Evolutionary conservation across 2,888 invertebrate genomes (phyloP), one percentile per base, ranked within the genome.

Genomic region (Neoascia interrupta): DNA sequence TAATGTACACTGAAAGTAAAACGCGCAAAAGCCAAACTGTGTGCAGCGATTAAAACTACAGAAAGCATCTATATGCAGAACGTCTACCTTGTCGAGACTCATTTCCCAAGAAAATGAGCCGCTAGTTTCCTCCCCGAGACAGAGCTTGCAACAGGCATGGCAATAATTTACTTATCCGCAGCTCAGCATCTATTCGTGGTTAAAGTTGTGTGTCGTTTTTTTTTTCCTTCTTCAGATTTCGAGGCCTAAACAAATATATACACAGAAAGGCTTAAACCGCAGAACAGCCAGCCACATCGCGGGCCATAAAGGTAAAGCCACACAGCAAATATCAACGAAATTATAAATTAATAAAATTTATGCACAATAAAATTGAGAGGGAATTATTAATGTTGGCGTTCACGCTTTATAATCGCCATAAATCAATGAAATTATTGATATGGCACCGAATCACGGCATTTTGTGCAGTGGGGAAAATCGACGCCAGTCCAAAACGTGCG

Each of bases 301-400:
- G 31, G n/a, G 39, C 51, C 43, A 63, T 58, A 58, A 56, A 63
- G 21, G 54, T 56, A 64, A 56, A n/a, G n/a, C 66, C 28, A 61
- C 15, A 73, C 66, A 66, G 63, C 81, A 81, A 86, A 86, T 85
- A 86, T 86, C 87, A 87, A 87, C 87, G 88, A 88, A 88, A 88
- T 87, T 88, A 88, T 88, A 88, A 88, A 88, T 88, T 88, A 88
- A 88, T 86, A 86, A 88, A 88, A 88, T 88, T 88, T 88, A 88
- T 88, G 88, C 87, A 87, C 86, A 88, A 88, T 88, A 87, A 88
- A 88, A 88, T 88, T 87, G 87, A 86, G 86, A 84, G 85, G 88
- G 87, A 87, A 88, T 88, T 88, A 88, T 88, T 88, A 88, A 88
- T 88, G 88, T 87, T 87, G 85, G 86, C 88, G 88, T 88, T 88